Percentiles rank a stretch among this genome's conserved stretches.
Conservation (phyloP, 1,140 invertebrate species). For the Intoshia linei region DNA sequence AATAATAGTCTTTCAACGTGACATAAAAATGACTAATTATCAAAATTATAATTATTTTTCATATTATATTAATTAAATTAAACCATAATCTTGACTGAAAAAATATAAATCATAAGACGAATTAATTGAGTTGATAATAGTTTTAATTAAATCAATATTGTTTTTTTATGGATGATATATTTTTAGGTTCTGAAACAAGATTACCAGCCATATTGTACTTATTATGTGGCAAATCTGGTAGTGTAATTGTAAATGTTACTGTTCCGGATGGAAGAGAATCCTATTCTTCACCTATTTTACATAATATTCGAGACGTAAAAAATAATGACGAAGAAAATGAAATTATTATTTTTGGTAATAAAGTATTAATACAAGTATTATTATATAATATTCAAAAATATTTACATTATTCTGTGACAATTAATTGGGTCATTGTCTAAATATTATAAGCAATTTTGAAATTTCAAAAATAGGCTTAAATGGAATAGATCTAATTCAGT, state of each 20-base stretch:
- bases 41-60: not conserved
- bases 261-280: conserved; percentile 34
- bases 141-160: conserved; percentile 3
- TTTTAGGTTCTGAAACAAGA: conserved; percentile 10
- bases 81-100: not conserved
- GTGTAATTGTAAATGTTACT: conserved; percentile 29
- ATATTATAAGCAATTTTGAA: too few species aligned
- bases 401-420: not conserved
- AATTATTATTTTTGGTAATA: too few species aligned
- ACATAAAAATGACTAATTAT: too few species aligned
- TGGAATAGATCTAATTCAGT: too few species aligned
- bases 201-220: conserved; percentile 31
- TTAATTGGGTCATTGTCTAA: too few species aligned
- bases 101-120: too few species aligned
- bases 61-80: not conserved
- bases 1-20: too few species aligned
- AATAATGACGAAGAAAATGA: too few species aligned
- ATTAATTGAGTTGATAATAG: conserved; percentile 1
- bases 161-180: not conserved
- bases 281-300: conserved; percentile 33
- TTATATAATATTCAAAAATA: not conserved
- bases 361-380: too few species aligned
- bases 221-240: conserved; percentile 35
- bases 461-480: too few species aligned
- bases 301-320: conserved; percentile 11